phyloP scores from a whole-genome alignment of 2,113 vertebrate species.

The Corynorhinus townsendii region DNA sequence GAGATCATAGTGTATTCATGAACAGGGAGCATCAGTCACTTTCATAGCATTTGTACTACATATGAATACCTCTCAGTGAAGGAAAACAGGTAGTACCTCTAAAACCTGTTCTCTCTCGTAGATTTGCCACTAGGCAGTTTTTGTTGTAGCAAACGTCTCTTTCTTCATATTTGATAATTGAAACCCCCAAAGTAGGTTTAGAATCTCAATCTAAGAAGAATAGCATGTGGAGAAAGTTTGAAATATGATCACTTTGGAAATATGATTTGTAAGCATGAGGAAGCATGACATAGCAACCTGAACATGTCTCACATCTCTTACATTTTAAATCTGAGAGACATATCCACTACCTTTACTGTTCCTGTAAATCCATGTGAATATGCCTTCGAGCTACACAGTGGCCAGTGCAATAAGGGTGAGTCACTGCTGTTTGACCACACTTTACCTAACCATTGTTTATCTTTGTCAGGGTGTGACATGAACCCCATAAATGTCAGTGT shows the following conservation, averaged over 20 bases:
- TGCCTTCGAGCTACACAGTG: not conserved
- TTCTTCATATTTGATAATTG: constrained; percentile 14
- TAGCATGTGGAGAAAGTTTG: not conserved
- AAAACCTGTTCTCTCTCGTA: not conserved
- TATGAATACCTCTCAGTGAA: constrained; percentile 11
- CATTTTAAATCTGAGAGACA: not conserved
- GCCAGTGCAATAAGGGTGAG: not conserved
- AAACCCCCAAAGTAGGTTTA: not conserved
- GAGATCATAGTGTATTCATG: not conserved
- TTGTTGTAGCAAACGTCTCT: constrained; percentile 13
- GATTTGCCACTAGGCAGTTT: constrained; percentile 11
- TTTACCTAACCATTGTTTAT: not conserved
- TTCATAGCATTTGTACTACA: constrained; percentile 13
- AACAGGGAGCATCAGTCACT: not conserved
- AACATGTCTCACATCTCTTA: not conserved
- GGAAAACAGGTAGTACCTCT: constrained; percentile 17
- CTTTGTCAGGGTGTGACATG: not conserved
- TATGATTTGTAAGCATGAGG: not conserved
- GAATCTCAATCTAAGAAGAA: not conserved
- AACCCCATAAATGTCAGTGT: not conserved
- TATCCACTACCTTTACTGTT: not conserved
- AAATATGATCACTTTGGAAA: not conserved
- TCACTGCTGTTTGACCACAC: not conserved
- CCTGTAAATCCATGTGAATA: not conserved
- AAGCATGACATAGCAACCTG: not conserved